phyloP scores from a whole-genome alignment of 2,888 invertebrate genomes.

The Stramonita haemastoma region DNA sequence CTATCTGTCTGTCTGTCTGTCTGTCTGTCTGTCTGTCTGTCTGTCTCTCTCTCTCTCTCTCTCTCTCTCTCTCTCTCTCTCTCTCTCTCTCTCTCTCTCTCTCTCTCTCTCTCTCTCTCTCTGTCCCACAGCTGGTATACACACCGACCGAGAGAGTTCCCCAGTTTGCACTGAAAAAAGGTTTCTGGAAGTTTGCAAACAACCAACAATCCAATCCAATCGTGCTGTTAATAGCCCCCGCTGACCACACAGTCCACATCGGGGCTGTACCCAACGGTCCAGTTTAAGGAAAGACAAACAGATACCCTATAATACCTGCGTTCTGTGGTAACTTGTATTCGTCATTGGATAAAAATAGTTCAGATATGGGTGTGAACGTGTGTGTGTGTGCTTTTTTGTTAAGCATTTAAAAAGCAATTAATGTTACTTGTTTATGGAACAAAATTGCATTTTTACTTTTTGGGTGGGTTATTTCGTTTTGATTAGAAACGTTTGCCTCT shows the following conservation, averaged over 20 bases:
- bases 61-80: neutral
- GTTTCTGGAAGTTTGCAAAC: neutral
- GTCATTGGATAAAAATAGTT: too few species aligned
- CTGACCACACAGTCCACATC: neutral
- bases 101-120: slow-evolving; percentile 3
- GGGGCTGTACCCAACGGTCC: neutral
- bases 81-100: slow-evolving; percentile 3
- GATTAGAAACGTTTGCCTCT: too few species aligned
- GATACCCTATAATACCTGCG: neutral
- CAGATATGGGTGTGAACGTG: too few species aligned
- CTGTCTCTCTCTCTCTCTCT: neutral
- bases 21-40: neutral
- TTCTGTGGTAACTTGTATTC: too few species aligned
- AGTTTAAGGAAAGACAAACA: neutral
- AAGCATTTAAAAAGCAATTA: too few species aligned
- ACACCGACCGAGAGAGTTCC: slow-evolving; percentile 55
- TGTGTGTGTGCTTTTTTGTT: too few species aligned
- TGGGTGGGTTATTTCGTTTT: too few species aligned
- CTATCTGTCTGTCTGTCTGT: neutral
- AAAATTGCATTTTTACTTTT: too few species aligned
- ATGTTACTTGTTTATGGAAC: too few species aligned
- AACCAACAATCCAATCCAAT: too few species aligned
- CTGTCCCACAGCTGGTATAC: slow-evolving; percentile 42
- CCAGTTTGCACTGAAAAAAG: neutral
- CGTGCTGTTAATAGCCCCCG: too few species aligned